Conservation (phyloP, 1,140 invertebrate species). For the Drosophila sproati region DNA sequence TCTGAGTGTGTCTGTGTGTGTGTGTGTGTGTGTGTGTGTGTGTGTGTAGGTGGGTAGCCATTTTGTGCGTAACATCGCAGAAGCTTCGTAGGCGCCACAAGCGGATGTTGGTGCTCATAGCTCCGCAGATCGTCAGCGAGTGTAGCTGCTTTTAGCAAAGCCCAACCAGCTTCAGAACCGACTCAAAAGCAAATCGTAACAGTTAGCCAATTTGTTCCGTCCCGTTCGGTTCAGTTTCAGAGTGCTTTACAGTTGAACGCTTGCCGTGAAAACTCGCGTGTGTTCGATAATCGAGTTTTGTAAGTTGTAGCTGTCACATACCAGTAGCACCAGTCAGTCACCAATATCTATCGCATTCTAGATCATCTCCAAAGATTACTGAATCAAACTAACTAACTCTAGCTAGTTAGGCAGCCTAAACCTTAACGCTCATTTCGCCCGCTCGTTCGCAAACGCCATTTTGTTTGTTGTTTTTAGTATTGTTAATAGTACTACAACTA, state of each 20-base stretch:
- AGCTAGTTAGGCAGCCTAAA: conserved; percentile 13
- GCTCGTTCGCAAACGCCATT: conserved; percentile 52
- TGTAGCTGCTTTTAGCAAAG: conserved; percentile 72
- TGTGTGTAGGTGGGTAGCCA: conserved; percentile 59
- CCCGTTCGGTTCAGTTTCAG: conserved; percentile 42
- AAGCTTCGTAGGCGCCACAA: conserved; percentile 78
- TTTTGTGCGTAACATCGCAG: conserved; percentile 58
- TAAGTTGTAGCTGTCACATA: conserved; percentile 40
- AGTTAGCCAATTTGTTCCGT: conserved; percentile 42
- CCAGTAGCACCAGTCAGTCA: conserved; percentile 21
- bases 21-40: conserved; percentile 27
- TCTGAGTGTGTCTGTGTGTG: conserved; percentile 8
- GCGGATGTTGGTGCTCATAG: conserved; percentile 74
- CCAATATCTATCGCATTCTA: conserved; percentile 25
- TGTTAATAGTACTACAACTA: conserved; percentile 18
- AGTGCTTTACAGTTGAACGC: background rate
- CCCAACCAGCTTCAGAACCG: conserved; percentile 21
- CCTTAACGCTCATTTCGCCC: conserved; percentile 44
- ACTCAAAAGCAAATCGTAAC: conserved; percentile 7
- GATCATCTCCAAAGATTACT: conserved; percentile 23
- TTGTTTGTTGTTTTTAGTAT: conserved; percentile 52
- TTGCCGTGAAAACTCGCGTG: conserved; percentile 2
- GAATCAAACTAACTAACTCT: conserved; percentile 6
- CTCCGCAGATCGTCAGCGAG: conserved; percentile 84
- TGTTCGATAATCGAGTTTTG: conserved; percentile 29